phyloP scores from a whole-genome alignment of 2,113 vertebrate genomes.

The human (Homo sapiens) region DNA sequence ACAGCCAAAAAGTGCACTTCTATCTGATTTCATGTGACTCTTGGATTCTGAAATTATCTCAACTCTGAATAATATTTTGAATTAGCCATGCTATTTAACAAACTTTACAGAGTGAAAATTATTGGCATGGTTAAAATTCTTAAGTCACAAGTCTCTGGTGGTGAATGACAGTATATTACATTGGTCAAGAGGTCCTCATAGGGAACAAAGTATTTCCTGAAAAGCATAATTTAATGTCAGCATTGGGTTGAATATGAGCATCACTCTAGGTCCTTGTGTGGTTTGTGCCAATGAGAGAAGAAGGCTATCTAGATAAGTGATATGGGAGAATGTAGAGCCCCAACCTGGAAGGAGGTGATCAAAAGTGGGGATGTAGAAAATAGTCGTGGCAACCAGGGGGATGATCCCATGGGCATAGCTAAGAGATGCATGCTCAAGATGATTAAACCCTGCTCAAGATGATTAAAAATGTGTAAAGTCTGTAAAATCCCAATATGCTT shows the following conservation, averaged over 20 bases:
- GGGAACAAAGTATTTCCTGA: not conserved
- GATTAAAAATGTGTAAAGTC: not conserved
- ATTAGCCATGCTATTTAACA: not conserved
- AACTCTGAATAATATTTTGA: not conserved
- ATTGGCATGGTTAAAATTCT: not conserved
- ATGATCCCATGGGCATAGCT: fast-evolving
- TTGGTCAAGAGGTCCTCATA: not conserved
- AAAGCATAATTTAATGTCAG: not conserved
- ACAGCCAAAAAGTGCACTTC: not conserved
- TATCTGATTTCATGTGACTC: not conserved
- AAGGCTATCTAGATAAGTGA: not conserved
- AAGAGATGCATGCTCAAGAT: not conserved
- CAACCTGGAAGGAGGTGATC: not conserved
- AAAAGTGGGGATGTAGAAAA: not conserved
- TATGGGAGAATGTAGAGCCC: no score
- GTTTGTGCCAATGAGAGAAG: not conserved
- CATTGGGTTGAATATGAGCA: not conserved
- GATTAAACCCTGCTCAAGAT: no score
- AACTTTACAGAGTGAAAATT: not conserved
- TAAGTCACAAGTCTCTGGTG: not conserved
- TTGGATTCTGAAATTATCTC: not conserved
- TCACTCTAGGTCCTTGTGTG: not conserved
- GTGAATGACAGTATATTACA: not conserved
- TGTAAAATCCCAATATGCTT: not conserved
- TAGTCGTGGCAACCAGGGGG: not conserved